Evolutionary conservation across 2,113 vertebrate genomes (phyloP).

Genomic region (Cinclus mexicanus): DNA sequence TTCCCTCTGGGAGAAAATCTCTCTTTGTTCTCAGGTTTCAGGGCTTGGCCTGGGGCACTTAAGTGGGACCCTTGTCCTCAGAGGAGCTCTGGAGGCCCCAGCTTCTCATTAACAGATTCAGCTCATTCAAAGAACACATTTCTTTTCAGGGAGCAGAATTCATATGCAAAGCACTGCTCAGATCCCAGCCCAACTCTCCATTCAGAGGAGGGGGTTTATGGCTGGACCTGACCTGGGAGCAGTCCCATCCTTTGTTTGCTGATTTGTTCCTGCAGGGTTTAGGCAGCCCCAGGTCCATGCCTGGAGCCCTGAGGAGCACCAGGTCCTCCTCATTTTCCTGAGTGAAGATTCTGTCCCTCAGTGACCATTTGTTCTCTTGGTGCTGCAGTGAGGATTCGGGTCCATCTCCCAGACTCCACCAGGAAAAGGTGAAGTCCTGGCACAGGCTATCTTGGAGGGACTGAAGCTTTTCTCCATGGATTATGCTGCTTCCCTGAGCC

Average conservation of each 20-base stretch:
- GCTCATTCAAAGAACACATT: constrained; percentile 35
- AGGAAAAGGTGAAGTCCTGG: background rate
- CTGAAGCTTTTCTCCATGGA: background rate
- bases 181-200: background rate
- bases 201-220: background rate
- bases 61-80: constrained; percentile 23
- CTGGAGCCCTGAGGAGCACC: background rate
- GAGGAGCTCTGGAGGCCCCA: constrained; percentile 31
- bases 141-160: constrained; percentile 51
- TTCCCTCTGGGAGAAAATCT: constrained; percentile 6
- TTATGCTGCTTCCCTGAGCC: constrained; percentile 15
- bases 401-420: background rate
- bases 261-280: constrained; percentile 13
- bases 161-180: constrained; percentile 17
- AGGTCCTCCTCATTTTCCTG: background rate
- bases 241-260: background rate
- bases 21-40: background rate
- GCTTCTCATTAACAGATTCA: constrained; percentile 60
- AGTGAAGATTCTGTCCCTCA: background rate
- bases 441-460: background rate
- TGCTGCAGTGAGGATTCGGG: background rate
- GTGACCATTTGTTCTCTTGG: background rate
- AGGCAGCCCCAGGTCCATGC: background rate
- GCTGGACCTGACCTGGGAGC: constrained; percentile 26
- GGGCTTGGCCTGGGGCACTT: background rate